phyloP scores from a whole-genome alignment of 2,797 vertebrate species.

The Ceyx erithaca region DNA sequence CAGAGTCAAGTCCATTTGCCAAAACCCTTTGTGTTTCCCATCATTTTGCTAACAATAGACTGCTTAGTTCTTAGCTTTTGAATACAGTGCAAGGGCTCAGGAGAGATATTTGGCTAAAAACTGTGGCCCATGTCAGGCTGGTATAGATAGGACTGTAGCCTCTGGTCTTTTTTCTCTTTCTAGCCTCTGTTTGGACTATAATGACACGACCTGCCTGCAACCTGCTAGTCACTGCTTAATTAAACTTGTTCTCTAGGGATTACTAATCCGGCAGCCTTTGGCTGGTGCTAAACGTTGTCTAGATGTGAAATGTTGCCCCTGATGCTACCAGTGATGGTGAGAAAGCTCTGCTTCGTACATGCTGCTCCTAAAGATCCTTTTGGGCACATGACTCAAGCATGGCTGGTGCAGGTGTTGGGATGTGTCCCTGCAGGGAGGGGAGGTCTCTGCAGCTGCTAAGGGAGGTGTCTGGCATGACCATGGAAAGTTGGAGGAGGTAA shows the following conservation, averaged over 20 bases:
- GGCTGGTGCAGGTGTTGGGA: not conserved
- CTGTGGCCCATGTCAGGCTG: not conserved
- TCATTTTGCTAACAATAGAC: not conserved
- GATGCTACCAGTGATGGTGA: not conserved
- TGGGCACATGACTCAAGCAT: fast-evolving
- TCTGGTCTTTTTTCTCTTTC: not conserved
- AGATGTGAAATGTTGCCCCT: not conserved
- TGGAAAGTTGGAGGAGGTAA: no score
- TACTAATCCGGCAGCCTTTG: not conserved
- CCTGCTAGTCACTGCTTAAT: not conserved
- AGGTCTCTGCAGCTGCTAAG: no score
- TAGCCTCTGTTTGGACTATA: not conserved
- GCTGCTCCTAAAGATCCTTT: not conserved
- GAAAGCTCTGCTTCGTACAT: fast-evolving
- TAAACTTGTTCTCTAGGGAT: not conserved
- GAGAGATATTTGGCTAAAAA: fast-evolving
- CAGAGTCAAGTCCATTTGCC: not conserved
- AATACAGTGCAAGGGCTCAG: not conserved
- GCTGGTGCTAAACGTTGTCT: not conserved
- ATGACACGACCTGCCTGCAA: not conserved
- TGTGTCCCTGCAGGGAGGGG: not conserved
- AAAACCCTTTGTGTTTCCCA: not conserved
- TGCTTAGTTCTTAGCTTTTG: not conserved
- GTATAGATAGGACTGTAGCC: not conserved
- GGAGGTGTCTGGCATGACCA: no score